Base-by-base conservation (phyloP, 2,113 vertebrate species). In the Cebidichthys violaceus region DNA sequence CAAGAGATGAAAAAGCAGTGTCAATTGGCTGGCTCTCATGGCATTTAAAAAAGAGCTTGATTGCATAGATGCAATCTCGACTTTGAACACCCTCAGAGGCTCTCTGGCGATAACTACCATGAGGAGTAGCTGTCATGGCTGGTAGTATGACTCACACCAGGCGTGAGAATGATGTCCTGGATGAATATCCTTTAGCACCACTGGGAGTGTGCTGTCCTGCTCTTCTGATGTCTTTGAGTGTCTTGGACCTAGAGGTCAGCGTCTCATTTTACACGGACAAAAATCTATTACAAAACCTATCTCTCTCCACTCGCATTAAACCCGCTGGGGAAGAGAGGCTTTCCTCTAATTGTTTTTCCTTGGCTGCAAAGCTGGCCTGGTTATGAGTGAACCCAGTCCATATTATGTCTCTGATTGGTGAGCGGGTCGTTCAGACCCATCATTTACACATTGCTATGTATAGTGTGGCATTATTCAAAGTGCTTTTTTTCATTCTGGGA, bases 221-320 rank as follows among this genome's bases (percentile, higher is more conserved):
- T 91, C 79, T 45, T 89, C 87, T 88, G 86, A 84, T 88, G 88
- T 88, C 89, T 92, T 86, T 90, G 89, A 90, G 83, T 84, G 90
- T 83, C 84, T 89, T 54, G 84, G 89, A 90, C 92, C 91, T 88
- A 67, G 92, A 95, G 95, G 94, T 95, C 95, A 95, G 89, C 74
- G 39, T 94, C 91, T 95, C 93, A 95, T 94, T 95, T 95, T 93
- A 92, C 91, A 92, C 90, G 1, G 89, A 90, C 94, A 92, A 92
- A 95, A 95, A 94, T 95, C 95, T 95, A 95, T 95, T 95, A 95
- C 87, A 90, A 91, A 95, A 91, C 91, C 93, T 86, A 86, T 94
- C 93, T 95, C 90, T 93, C 90, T 83, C 39, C 88, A 70, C 91
- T 89, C 75, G 90, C 84, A 81, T 88, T 94, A 92, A 91, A 91